These are phyloP conservation scores for Charina bottae DNA, from an alignment of 2,113 vertebrate species.

Conservation along the genomic window DNA sequence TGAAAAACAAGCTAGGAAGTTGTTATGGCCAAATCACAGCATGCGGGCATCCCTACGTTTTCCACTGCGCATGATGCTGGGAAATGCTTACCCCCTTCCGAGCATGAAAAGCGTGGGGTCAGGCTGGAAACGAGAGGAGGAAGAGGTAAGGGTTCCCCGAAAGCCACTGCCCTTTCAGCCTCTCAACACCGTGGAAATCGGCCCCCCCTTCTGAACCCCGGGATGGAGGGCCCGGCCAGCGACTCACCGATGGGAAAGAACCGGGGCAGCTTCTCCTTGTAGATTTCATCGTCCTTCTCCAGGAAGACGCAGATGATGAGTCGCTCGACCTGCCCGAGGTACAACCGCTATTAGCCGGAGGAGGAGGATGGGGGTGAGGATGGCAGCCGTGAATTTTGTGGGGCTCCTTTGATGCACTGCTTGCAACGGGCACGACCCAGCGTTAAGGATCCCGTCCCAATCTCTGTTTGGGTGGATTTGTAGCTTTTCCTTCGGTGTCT, in stretches of 20 bases:
- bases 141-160: constrained; percentile 9
- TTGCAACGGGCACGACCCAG: background rate
- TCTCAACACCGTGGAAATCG: background rate
- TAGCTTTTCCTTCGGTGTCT: background rate
- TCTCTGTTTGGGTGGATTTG: background rate
- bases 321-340: constrained; percentile 65
- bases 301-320: constrained; percentile 72
- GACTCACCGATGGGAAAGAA: constrained; percentile 68
- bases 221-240: accelerated
- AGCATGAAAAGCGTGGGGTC: constrained; percentile 19
- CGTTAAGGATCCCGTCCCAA: accelerated
- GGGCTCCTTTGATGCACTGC: background rate
- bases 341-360: background rate
- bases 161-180: background rate
- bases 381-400: background rate
- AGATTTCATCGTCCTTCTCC: constrained; percentile 69
- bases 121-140: constrained; percentile 67
- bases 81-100: constrained; percentile 16
- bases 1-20: background rate
- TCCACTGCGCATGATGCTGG: background rate
- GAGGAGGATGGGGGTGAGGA: no score
- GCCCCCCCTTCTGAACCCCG: no score
- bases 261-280: constrained; percentile 61
- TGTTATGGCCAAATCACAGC: background rate
- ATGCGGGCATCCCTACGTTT: background rate